Conservation (phyloP, 2,797 vertebrate species). For the Coregonus ussuriensis region DNA sequence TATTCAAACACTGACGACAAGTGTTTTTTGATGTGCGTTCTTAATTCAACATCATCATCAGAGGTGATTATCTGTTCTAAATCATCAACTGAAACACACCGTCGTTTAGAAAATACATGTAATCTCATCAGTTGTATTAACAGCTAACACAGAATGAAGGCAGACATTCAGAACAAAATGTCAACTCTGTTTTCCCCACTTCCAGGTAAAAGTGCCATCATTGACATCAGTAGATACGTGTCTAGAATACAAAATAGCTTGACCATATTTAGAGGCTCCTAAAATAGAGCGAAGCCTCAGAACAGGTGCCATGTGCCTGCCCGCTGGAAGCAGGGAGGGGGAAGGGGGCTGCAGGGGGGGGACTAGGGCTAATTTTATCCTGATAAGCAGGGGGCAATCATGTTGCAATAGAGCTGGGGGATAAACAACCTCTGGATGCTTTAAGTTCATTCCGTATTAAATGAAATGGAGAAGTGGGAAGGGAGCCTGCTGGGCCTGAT, state of each 20-base stretch:
- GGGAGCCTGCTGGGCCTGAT: constrained; percentile 26
- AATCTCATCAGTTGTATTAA: not conserved
- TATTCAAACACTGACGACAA: not conserved
- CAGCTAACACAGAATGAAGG: not conserved
- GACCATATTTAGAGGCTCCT: constrained; percentile 76
- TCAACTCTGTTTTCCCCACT: not conserved
- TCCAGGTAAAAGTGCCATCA: constrained; percentile 30
- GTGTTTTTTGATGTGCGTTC: not conserved
- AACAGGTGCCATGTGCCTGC: constrained; percentile 78
- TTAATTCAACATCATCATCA: not conserved
- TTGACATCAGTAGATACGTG: constrained; percentile 47
- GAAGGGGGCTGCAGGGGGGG: constrained; percentile 26
- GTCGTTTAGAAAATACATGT: not conserved
- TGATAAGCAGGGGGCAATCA: constrained; percentile 37
- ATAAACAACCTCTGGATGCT: constrained; percentile 47
- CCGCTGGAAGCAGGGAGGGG: constrained; percentile 48
- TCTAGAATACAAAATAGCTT: constrained; percentile 63
- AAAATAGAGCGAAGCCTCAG: constrained; percentile 79
- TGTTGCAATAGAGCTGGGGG: constrained; percentile 28
- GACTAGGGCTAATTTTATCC: constrained; percentile 48
- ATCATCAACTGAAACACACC: not conserved
- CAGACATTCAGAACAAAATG: not conserved
- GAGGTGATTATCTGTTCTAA: not conserved
- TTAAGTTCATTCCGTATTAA: constrained; percentile 30
- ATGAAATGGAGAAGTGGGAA: constrained; percentile 30